A percentile compares a stretch with the other conserved stretches of the same genome.
These are phyloP conservation scores for Amyelois transitella DNA, from an alignment of 1,140 invertebrate genomes.

Conservation along the genomic window DNA sequence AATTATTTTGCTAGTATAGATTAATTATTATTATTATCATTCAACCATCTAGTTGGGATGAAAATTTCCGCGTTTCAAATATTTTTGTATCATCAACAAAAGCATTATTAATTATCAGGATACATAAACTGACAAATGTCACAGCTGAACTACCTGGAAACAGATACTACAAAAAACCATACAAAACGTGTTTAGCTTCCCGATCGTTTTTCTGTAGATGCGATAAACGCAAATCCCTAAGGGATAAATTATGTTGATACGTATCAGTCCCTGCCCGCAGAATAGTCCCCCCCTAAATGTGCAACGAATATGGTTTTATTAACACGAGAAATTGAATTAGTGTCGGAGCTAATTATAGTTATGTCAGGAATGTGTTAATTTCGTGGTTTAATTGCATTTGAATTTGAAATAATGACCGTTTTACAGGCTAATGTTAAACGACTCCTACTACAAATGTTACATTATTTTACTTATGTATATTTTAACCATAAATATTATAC, in stretches of 20 bases:
- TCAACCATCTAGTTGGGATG: no score
- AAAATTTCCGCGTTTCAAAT: no score
- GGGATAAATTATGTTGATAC: constrained; percentile 61
- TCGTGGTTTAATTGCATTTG: background rate
- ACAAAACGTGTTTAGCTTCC: background rate
- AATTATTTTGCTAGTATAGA: no score
- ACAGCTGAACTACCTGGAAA: constrained; percentile 1
- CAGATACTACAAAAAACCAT: constrained; percentile 1
- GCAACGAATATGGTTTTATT: constrained; percentile 26
- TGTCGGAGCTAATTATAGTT: constrained; percentile 23
- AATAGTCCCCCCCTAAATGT: constrained; percentile 34
- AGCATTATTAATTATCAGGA: background rate
- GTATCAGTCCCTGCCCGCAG: constrained; percentile 47
- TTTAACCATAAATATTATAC: no score
- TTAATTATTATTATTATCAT: no score
- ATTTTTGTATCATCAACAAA: background rate
- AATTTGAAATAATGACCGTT: constrained; percentile 6
- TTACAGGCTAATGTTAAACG: no score
- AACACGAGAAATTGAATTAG: constrained; percentile 41
- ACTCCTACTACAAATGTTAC: no score
- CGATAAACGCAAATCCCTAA: constrained; percentile 27
- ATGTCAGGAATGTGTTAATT: constrained; percentile 11
- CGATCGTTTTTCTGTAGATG: constrained; percentile 18
- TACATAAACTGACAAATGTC: background rate
- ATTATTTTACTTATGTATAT: no score